Evolutionary conservation across 1,140 invertebrate species (phyloP).

Genomic region (Trigoniulus corallinus): DNA sequence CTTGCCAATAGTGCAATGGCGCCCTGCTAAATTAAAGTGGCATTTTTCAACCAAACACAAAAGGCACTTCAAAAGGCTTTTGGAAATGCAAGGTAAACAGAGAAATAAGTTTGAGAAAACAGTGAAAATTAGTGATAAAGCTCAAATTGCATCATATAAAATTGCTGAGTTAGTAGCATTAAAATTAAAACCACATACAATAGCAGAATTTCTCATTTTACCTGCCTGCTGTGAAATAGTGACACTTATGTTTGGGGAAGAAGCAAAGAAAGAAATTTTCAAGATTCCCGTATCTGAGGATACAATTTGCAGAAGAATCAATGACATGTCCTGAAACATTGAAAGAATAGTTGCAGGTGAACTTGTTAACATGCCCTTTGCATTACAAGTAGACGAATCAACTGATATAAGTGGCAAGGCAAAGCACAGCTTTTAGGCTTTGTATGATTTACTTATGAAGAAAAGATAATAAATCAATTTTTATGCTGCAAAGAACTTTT

Average conservation of each 20-base stretch:
- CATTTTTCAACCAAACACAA: neutral
- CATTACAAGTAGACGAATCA: constrained; percentile 11
- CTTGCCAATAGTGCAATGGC: neutral
- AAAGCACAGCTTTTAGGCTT: constrained; percentile 9
- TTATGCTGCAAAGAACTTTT: constrained; percentile 4
- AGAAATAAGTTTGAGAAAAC: neutral
- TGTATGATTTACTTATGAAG: constrained; percentile 9
- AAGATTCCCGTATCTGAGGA: neutral
- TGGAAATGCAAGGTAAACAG: neutral
- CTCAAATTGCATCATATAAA: neutral
- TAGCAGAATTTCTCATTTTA: constrained; percentile 5
- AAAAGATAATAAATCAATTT: constrained; percentile 10
- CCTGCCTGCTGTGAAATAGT: constrained; percentile 7
- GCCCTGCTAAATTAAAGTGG: neutral
- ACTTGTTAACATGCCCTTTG: constrained; percentile 8
- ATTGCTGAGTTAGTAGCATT: constrained; percentile 5
- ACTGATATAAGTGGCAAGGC: constrained; percentile 6
- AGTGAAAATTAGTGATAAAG: neutral
- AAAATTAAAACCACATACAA: constrained; percentile 8
- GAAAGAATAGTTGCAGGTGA: constrained; percentile 4
- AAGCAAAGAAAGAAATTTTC: neutral
- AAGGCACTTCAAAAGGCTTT: neutral
- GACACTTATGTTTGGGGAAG: constrained; percentile 6
- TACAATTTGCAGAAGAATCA: constrained; percentile 9
- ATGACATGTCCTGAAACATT: constrained; percentile 6